A percentile compares a stretch with the other conserved stretches of the same genome.
Evolutionary conservation across 2,113 vertebrate species (phyloP).

Genomic region (Triplophysa dalaica): DNA sequence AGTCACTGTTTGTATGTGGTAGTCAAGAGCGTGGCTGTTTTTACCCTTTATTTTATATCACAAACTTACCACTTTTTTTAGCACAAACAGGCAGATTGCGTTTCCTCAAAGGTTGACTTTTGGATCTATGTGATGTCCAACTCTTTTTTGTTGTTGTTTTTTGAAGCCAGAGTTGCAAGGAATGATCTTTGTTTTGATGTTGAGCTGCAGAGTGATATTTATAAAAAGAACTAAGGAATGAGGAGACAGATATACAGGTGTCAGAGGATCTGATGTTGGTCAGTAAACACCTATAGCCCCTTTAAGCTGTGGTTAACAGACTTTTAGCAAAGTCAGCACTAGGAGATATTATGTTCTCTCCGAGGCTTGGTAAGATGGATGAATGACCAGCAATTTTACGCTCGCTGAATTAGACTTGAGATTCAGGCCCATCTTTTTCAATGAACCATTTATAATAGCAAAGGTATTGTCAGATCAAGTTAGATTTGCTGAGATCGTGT

Average conservation of each 20-base stretch:
- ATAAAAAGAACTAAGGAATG: not conserved
- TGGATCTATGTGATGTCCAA: slow-evolving; percentile 23
- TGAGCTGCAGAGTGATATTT: slow-evolving; percentile 44
- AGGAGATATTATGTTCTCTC: slow-evolving; percentile 2
- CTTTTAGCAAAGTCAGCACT: slow-evolving; percentile 12
- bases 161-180: slow-evolving; percentile 35
- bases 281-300: slow-evolving; percentile 17
- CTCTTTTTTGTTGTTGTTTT: slow-evolving; percentile 25
- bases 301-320: slow-evolving; percentile 33
- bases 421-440: slow-evolving; percentile 31
- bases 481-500: slow-evolving; percentile 24
- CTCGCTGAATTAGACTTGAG: not conserved
- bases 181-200: slow-evolving; percentile 41
- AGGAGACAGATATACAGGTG: not conserved
- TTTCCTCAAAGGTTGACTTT: slow-evolving; percentile 21
- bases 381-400: slow-evolving; percentile 22
- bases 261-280: not conserved
- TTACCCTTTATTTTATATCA: not conserved
- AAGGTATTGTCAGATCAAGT: slow-evolving; percentile 11
- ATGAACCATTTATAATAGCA: slow-evolving; percentile 33
- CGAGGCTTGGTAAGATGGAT: slow-evolving; percentile 32
- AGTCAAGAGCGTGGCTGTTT: not conserved
- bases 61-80: not conserved
- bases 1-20: not conserved
- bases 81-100: not conserved